Base-by-base conservation (phyloP, 92 coral and sea anemone genomes). In the Paramuricea clavata region DNA sequence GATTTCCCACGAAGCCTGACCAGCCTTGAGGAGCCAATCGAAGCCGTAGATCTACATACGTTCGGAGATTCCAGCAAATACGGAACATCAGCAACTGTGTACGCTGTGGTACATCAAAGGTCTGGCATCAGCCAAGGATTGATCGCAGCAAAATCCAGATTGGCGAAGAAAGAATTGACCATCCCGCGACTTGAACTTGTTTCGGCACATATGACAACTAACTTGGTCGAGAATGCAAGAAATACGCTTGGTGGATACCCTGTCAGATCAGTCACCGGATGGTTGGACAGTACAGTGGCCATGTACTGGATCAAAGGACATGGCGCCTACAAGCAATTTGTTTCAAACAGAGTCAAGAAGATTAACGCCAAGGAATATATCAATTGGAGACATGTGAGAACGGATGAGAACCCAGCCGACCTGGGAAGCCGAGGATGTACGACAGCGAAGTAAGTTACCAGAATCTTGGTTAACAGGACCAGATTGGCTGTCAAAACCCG, bases 241-340 rank as follows among this genome's bases (percentile, higher is more conserved):
- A 36, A 16, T n/a, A 85, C 88, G 0, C 75, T 83, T 7, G 47
- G 75, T 78, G 89, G 81, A 23, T 77, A 47, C 30, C 69, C 73
- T 44, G 81, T 89, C 16, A 75, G 67, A 43, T 35, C 42, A 22
- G 88, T 86, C 49, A 30, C 69, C 35, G 85, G 89, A 36, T 92
- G 92, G 88, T 87, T 85, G 15, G 90, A 85, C 74, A 78, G 89
- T 69, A 85, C 69, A 28, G 87, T 88, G 10, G 50, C 94, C 26
- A 72, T 69, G 16, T 81, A 88, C 81, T 84, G 89, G 86, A 74
- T 82, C 34, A 74, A 43, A 26, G 84, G 84, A 39, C 28, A 30
- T 12, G 52, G 87, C 22, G 39, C 28, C 47, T 12, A 60, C 74
- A 85, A 42, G 62, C 86, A 59, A 25, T 85, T 85, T 19, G 79